A percentile compares a stretch with the other conserved stretches of the same genome.
Evolutionary conservation across 2,113 vertebrate species (phyloP).

Genomic region (Tetrax tetrax): DNA sequence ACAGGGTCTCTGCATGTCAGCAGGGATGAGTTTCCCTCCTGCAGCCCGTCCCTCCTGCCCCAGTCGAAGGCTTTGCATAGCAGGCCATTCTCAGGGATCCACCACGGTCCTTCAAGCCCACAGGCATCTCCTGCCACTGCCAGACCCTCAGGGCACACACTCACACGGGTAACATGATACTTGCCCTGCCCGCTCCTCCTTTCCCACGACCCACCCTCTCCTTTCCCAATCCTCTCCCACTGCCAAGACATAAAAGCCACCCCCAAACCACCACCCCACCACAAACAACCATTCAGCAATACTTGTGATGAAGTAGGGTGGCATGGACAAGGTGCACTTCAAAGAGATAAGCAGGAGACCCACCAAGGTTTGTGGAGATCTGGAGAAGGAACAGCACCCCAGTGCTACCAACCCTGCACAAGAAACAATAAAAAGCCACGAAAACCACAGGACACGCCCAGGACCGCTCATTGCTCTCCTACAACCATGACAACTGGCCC

Average conservation of each 20-base stretch:
- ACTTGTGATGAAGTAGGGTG: background rate
- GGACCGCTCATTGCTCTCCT: background rate
- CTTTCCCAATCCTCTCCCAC: background rate
- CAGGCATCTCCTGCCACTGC: background rate
- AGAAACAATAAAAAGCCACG: background rate
- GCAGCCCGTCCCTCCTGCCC: background rate
- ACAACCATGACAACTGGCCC: background rate
- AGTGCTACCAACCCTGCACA: background rate
- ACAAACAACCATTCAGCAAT: background rate
- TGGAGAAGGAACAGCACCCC: background rate
- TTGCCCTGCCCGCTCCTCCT: background rate
- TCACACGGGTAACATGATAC: fast-evolving
- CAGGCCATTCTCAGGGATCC: background rate
- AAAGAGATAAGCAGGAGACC: background rate
- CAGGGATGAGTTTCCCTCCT: background rate
- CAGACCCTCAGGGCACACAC: fast-evolving
- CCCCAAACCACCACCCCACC: background rate
- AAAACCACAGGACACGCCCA: background rate
- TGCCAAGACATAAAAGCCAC: background rate
- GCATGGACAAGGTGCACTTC: background rate
- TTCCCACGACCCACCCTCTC: background rate
- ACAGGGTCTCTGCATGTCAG: background rate
- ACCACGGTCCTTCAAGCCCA: background rate
- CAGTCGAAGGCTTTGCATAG: fast-evolving
- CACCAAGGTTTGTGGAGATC: background rate